A percentile compares a stretch with the other conserved stretches of the same genome.
Evolutionary conservation across 2,888 invertebrate genomes (phyloP).

Genomic region (Andrena praecox): DNA sequence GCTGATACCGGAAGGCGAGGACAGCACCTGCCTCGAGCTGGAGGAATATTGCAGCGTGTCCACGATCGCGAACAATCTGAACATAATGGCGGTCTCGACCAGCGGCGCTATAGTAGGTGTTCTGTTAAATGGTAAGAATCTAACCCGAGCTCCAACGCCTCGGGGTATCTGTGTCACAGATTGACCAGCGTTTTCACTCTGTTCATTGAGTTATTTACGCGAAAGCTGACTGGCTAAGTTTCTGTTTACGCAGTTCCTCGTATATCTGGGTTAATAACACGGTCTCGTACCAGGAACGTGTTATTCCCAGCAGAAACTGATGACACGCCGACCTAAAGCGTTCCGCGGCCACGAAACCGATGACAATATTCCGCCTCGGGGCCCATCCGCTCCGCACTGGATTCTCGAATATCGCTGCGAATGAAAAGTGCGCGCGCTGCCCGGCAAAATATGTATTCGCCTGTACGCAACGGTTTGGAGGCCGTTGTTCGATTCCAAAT

Average conservation of each 20-base stretch:
- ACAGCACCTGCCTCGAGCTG: conserved; percentile 87
- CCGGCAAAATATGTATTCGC: conserved; percentile 16
- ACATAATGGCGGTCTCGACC: conserved; percentile 88
- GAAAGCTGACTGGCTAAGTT: background rate
- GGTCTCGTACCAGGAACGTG: conserved; percentile 15
- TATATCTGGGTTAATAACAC: conserved; percentile 49
- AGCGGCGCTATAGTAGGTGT: conserved; percentile 87
- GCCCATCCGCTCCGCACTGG: too few relatives aligned
- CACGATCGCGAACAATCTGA: conserved; percentile 87
- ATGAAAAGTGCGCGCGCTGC: background rate
- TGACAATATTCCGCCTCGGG: conserved; percentile 2
- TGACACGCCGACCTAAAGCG: conserved; percentile 14
- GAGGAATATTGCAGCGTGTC: conserved; percentile 87
- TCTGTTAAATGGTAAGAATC: conserved; percentile 85
- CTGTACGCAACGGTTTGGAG: background rate
- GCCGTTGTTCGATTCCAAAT: conserved; percentile 10
- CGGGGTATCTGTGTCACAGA: background rate
- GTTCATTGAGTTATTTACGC: conserved; percentile 17
- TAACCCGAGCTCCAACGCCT: background rate
- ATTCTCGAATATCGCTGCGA: background rate
- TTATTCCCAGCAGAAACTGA: conserved; percentile 13
- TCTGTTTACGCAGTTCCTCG: conserved; percentile 23
- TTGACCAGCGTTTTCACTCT: background rate
- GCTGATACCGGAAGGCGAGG: conserved; percentile 87
- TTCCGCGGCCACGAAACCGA: conserved; percentile 22